These are phyloP conservation scores for Tokudaia tokunoshimensis DNA, from an alignment of 2,797 vertebrate species.

Conservation along the genomic window DNA sequence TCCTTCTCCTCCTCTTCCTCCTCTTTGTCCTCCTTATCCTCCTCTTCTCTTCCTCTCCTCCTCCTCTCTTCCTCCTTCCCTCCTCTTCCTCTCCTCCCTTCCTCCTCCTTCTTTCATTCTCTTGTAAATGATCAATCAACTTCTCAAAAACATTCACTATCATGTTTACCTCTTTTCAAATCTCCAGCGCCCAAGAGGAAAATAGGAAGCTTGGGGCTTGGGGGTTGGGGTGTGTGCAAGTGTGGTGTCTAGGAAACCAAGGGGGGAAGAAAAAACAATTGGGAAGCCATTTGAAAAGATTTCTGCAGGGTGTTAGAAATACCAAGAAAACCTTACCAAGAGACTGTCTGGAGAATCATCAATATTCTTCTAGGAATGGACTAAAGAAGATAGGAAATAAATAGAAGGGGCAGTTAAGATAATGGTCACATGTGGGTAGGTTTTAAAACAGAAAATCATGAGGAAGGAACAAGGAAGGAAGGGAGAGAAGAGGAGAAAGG, in stretches of 20 bases:
- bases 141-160: not conserved
- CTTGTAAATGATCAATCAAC: not conserved
- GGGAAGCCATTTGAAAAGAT: not conserved
- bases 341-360: not conserved
- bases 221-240: accelerated
- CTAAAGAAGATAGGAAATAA: not conserved
- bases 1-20: too few relatives aligned
- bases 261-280: not conserved
- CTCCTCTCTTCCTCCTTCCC: not conserved
- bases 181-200: not conserved
- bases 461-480: not conserved
- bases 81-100: not conserved
- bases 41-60: accelerated
- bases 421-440: not conserved
- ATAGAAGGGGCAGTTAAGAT: not conserved
- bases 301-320: not conserved
- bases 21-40: too few relatives aligned
- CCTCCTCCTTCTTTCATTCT: not conserved
- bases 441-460: not conserved
- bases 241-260: not conserved
- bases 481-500: too few relatives aligned
- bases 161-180: not conserved
- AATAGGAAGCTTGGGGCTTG: accelerated
- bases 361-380: not conserved
- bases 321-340: not conserved